Base-by-base conservation (phyloP, 2,113 vertebrate species). In the Plecotus auritus region DNA sequence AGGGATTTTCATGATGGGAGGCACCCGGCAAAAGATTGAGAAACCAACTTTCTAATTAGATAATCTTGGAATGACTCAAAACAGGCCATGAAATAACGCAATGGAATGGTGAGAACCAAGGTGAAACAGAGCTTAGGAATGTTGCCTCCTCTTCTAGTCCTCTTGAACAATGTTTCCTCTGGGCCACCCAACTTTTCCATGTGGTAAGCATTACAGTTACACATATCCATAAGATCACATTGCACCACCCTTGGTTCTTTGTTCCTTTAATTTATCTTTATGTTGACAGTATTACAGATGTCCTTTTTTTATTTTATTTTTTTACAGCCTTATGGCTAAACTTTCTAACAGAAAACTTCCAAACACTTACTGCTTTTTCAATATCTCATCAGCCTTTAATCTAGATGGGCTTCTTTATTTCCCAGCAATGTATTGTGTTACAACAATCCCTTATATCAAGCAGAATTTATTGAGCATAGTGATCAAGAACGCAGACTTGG, bases 161-260 rank as follows among this genome's bases (percentile, higher is more conserved):
- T 92, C 49, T 86, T 49, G 20, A 95, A 94, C 28, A 66, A 72
- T 61, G 45, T 35, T 86, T 92, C 83, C 37, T 69, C 64, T 35
- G 42, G 93, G 80, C 90, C 73, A 94, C 88, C 73, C 92, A 92
- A 73, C 7, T 88, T 84, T 78, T 72, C 78, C 91, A 92, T 42
- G 32, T 94, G 77, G 40, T 94, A 90, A 82, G 35, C 72, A 94
- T 96, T 96, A 90, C 0, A 18, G 7, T 82, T 30, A 32, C 17
- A 54, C 72, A 26, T 45, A 30, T 95, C 76, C 13, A 18, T 78
- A 78, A 87, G 67, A 88, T 26, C 28, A 4, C 47, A 10, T n/a
- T 45, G 13, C 18, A 56, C 70, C 40, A 35, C n/a, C 37, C 74
- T 91, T 45, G 30, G 5, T 18, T 89, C 59, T 56, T 77, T 28